Base-by-base conservation (phyloP, 2,888 invertebrate species). In the Eurytoma californica region DNA sequence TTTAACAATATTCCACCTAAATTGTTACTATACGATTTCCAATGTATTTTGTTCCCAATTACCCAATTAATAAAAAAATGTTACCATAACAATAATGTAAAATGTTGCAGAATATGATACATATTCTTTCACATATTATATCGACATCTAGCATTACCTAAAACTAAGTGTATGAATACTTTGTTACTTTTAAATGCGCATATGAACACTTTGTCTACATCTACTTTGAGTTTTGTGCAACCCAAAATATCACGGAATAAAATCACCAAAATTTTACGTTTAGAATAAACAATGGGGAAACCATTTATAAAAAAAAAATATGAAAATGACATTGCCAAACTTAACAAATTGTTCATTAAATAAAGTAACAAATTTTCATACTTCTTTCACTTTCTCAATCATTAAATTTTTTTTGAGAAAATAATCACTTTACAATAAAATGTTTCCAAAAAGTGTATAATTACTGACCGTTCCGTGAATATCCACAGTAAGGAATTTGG, bases 401-500 rank as follows among this genome's bases (percentile, higher is more conserved):
- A 5, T n/a, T 30, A 61, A 7, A 39, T 9, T 39, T 39, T 39
- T 0, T 9, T 39, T 39, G 7, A 39, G 39, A 63, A 76, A n/a
- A 68, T 55, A 20, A 13, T 49, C 28, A 65, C 57, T n/a, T 47
- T 80, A 78, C 18, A 24, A 14, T 12, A 53, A 18, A 1, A 70
- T 77, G 30, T 66, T 60, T 7, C 82, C 83, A 79, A 86, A 84
- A 66, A 87, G 75, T 7, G 83, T 83, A 49, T 88, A 87, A 4
- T 84, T 87, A 79, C 83, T 88, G 28, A 89, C 85, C 28, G 86
- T 85, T 3, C 90, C 90, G 63, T 88, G 86, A 66, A 86, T 87
- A 53, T 90, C 89, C 24, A 89, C 84, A 24, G 86, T 87, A n/a
- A 90, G 77, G 81, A 88, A 89, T 82, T 89, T 88, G 18, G 84